Percentiles rank a stretch among this genome's conserved stretches.
These are phyloP conservation scores for Lacerta viridis DNA, from an alignment of 2,797 vertebrate species.

Conservation along the genomic window DNA sequence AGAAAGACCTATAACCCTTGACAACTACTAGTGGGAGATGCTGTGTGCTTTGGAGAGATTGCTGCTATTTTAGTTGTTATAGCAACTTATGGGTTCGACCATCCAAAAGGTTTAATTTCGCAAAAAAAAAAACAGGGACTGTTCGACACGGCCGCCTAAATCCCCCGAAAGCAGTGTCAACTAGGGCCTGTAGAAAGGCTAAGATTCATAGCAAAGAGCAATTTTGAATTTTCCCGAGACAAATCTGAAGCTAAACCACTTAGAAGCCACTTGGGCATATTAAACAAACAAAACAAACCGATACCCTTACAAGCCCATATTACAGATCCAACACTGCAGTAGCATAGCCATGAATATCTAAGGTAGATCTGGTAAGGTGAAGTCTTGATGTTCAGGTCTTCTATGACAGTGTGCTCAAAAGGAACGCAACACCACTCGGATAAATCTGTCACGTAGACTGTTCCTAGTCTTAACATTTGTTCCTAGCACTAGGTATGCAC, in stretches of 20 bases:
- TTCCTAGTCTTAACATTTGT: neutral
- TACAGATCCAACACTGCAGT: neutral
- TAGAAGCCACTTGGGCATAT: too few species aligned
- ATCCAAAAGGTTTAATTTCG: neutral
- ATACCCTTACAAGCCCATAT: neutral
- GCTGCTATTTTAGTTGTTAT: conserved; percentile 1
- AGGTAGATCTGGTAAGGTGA: neutral
- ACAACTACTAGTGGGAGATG: conserved; percentile 35
- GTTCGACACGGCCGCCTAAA: neutral
- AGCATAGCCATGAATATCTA: neutral
- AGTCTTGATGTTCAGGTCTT: neutral
- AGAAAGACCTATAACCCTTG: conserved; percentile 41
- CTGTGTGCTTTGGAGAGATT: conserved; percentile 34
- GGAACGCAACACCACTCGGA: neutral
- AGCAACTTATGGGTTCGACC: conserved; percentile 31
- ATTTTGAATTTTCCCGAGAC: neutral
- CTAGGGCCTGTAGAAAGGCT: neutral
- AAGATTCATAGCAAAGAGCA: conserved; percentile 5
- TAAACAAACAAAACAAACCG: too few species aligned
- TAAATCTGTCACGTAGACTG: neutral
- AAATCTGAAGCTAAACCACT: conserved; percentile 12
- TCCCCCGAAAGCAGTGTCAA: conserved; percentile 20
- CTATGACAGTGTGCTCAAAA: neutral
- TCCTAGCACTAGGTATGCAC: neutral
- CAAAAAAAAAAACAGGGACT: neutral